Base-by-base conservation (phyloP, 2,888 invertebrate species). In the Parnassius apollo region DNA sequence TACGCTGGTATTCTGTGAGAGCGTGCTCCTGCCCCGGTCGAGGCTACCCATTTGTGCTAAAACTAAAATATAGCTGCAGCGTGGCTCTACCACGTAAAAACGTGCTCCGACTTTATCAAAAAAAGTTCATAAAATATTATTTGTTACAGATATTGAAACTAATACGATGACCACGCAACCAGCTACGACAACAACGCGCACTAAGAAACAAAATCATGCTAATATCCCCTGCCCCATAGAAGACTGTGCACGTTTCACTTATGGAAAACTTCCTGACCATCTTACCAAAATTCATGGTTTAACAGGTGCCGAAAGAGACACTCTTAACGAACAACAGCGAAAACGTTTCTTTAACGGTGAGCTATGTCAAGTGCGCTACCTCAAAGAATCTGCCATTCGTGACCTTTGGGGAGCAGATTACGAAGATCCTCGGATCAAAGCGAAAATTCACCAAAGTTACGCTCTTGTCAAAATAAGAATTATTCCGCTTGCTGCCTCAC, bases 281-380 rank as follows among this genome's bases (percentile, higher is more conserved):
- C 81, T 92, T 25, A 92, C 92, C 7, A 92, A 92, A 66, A 87
- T 91, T 61, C 92, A 92, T 66, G 92, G 92, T 4, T 75, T 92
- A 9, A 91, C 87, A 0, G 92, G 92, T 11, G 83, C 91, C 9
- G 92, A 92, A 68, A 78, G 92, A 69, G 92, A 92, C 53, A 75
- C 88, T 0, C 83, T 92, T 12, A 92, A 92, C 67, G 92, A 92
- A 69, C 92, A 91, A 68, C 92, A 92, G 68, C 75, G 92, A 44
- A 92, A 92, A 69, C 74, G 92, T 18, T 92, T 92, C 75, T 92
- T 92, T 68, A 92, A 92, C 66, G 92, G 92, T n/a, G 92, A 92
- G 75, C 81, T 92, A 0, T 92, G 92, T 62, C 92, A 92, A 82
- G 92, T 92, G 0, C 75, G 90, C 11, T 92, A 86, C 66, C 78